phyloP scores from a whole-genome alignment of 2,797 vertebrate genomes.

The Sebastes nivosus region DNA sequence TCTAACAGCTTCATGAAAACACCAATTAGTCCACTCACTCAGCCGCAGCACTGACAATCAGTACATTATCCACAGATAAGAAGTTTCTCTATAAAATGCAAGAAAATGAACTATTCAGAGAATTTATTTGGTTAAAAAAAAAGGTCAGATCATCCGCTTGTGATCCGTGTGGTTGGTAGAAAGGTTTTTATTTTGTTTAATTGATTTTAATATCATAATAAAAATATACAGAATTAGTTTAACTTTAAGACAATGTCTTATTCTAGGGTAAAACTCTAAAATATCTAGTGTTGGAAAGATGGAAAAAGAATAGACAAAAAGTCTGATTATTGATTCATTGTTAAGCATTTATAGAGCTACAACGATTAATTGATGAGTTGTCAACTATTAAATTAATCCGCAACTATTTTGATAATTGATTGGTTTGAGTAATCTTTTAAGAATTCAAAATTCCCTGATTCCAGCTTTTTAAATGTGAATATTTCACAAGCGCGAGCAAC shows the following conservation, averaged over 20 bases:
- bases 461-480: too few species aligned
- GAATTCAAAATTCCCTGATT: too few species aligned
- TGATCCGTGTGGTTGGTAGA: neutral
- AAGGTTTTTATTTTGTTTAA: neutral
- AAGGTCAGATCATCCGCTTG: neutral
- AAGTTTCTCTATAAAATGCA: neutral
- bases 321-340: too few species aligned
- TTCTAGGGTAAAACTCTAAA: neutral
- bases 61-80: constrained; percentile 4
- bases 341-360: too few species aligned
- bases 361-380: too few species aligned
- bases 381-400: too few species aligned
- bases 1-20: constrained; percentile 41
- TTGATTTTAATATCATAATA: neutral
- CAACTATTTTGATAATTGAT: too few species aligned
- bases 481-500: too few species aligned
- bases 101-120: neutral
- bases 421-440: too few species aligned
- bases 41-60: neutral
- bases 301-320: neutral
- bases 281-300: neutral
- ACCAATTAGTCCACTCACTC: constrained; percentile 41
- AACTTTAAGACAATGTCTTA: neutral
- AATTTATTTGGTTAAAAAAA: neutral
- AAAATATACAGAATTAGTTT: neutral